phyloP scores from a whole-genome alignment of 2,888 invertebrate species.

The Halictus ligatus region DNA sequence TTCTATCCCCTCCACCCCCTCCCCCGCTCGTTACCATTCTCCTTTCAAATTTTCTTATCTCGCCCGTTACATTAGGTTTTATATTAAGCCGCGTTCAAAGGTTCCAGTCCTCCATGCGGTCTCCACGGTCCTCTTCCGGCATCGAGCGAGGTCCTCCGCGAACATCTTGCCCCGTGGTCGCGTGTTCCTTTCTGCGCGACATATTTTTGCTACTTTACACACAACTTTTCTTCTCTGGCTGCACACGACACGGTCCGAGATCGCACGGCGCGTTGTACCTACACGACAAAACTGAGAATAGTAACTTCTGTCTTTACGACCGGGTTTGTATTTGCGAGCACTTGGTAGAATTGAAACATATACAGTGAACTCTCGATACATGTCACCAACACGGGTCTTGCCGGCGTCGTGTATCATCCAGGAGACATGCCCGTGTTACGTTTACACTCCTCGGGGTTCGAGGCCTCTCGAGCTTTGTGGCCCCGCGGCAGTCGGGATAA shows the following conservation, averaged over 20 bases:
- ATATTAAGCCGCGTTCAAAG: conserved; percentile 6
- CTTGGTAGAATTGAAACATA: neutral
- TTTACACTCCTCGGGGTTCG: too few relatives aligned
- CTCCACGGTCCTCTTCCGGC: conserved; percentile 34
- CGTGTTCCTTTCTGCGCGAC: conserved; percentile 50
- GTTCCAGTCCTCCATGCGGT: conserved; percentile 7
- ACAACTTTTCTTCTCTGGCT: conserved; percentile 34
- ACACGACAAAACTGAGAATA: neutral
- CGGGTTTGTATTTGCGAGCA: neutral
- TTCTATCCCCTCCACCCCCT: neutral
- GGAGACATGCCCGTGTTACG: too few relatives aligned
- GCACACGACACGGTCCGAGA: neutral
- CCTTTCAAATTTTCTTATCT: neutral
- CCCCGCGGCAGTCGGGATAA: too few relatives aligned
- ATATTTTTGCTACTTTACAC: conserved; percentile 64
- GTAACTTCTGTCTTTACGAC: neutral
- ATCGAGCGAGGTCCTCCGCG: conserved; percentile 17
- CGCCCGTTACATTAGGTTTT: conserved; percentile 7
- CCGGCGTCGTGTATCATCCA: too few relatives aligned
- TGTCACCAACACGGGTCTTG: too few relatives aligned
- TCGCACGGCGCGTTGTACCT: neutral
- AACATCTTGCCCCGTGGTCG: neutral
- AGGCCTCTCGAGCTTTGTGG: too few relatives aligned
- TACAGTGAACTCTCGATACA: too few relatives aligned
- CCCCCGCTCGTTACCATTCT: conserved; percentile 9